Percentiles rank a stretch among this genome's conserved stretches.
phyloP scores from a whole-genome alignment of 2,797 vertebrate genomes.

The Poeciliopsis turneri region DNA sequence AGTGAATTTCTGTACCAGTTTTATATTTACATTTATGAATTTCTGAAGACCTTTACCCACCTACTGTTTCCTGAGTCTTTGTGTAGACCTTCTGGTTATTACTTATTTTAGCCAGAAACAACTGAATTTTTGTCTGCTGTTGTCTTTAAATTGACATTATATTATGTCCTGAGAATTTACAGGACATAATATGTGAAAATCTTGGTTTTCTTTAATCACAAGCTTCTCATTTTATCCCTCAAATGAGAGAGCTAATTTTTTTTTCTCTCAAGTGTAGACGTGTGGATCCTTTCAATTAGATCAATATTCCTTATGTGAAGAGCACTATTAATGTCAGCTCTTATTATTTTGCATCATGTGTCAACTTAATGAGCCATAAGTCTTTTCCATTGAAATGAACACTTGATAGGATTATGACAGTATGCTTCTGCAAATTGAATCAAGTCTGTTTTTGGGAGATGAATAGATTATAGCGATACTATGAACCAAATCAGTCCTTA shows the following conservation, averaged over 20 bases:
- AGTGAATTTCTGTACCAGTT: not conserved
- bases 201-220: not conserved
- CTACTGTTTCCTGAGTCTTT: not conserved
- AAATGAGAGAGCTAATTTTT: not conserved
- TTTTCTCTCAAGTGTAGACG: constrained; percentile 4
- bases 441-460: constrained; percentile 52
- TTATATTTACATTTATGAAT: not conserved
- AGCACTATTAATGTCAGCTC: constrained; percentile 60
- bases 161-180: not conserved
- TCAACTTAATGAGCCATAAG: constrained; percentile 52
- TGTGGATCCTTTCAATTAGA: constrained; percentile 17
- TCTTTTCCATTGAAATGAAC: constrained; percentile 42
- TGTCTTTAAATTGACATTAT: not conserved
- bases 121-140: not conserved
- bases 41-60: not conserved
- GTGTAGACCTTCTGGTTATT: not conserved
- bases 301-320: constrained; percentile 49
- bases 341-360: constrained; percentile 46
- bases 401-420: constrained; percentile 36
- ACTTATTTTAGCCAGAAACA: not conserved
- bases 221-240: constrained; percentile 5
- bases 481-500: constrained; percentile 42
- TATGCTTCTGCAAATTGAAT: constrained; percentile 56
- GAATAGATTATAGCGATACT: constrained; percentile 43
- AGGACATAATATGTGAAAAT: not conserved